Percentiles rank a stretch among this genome's conserved stretches.
These are phyloP conservation scores for Philhelius pedissequus DNA, from an alignment of 2,888 invertebrate species.

Conservation along the genomic window DNA sequence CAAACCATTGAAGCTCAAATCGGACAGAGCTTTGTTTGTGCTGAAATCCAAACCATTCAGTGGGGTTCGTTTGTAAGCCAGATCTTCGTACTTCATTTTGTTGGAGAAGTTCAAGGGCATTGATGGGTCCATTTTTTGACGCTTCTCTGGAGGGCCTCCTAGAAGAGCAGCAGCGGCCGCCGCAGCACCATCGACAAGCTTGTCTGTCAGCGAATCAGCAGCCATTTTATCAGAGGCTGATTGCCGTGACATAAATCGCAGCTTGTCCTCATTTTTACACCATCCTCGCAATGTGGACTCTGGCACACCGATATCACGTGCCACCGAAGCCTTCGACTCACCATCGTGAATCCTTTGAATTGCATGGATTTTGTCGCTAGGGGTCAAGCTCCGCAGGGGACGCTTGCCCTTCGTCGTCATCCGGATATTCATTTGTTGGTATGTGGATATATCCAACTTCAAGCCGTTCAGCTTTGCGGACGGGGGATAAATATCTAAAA, in stretches of 20 bases:
- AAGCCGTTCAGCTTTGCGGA: conserved; percentile 76
- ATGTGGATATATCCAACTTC: conserved; percentile 78
- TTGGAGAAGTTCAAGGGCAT: conserved; percentile 77
- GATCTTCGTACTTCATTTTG: conserved; percentile 78
- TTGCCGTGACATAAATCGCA: conserved; percentile 85
- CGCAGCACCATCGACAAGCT: conserved; percentile 73
- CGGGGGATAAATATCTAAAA: conserved; percentile 71
- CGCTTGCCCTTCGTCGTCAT: conserved; percentile 88
- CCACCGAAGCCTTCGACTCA: conserved; percentile 91
- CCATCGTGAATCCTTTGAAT: conserved; percentile 91
- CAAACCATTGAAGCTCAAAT: conserved; percentile 75
- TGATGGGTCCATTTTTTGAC: conserved; percentile 76
- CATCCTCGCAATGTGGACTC: conserved; percentile 92
- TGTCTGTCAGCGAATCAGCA: conserved; percentile 75
- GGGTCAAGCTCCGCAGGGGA: conserved; percentile 87
- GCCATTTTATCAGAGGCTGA: conserved; percentile 84
- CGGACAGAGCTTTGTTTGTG: conserved; percentile 75
- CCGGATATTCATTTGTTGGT: conserved; percentile 77
- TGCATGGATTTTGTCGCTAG: conserved; percentile 89
- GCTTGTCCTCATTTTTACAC: conserved; percentile 92
- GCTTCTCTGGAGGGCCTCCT: conserved; percentile 76
- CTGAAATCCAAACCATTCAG: conserved; percentile 77
- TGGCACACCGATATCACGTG: conserved; percentile 90
- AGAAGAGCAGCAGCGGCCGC: conserved; percentile 71
- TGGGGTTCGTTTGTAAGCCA: conserved; percentile 76